These are phyloP conservation scores for Drosophila trichaetosa DNA, from an alignment of 2,888 invertebrate species.

Conservation along the genomic window DNA sequence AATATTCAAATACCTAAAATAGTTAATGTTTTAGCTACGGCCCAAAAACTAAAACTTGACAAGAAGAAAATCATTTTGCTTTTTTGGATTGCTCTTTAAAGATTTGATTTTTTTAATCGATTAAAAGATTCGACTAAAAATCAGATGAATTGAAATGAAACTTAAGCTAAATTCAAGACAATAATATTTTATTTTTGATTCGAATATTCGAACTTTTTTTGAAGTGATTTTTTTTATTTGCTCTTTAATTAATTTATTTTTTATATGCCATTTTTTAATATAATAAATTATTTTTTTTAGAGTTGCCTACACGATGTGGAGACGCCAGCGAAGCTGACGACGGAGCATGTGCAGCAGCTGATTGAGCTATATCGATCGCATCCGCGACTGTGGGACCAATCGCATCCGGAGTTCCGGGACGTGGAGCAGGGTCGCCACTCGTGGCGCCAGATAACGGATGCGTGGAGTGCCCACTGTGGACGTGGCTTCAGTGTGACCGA, in stretches of 20 bases:
- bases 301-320: conserved; percentile 32
- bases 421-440: conserved; percentile 69
- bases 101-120: too few relatives aligned
- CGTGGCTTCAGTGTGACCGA: conserved; percentile 70
- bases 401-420: conserved; percentile 72
- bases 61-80: background rate
- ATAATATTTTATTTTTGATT: background rate
- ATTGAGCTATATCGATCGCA: conserved; percentile 71
- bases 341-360: conserved; percentile 63
- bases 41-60: background rate
- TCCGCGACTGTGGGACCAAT: conserved; percentile 77
- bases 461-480: conserved; percentile 68
- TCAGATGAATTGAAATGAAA: background rate
- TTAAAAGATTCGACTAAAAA: background rate
- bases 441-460: conserved; percentile 69
- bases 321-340: conserved; percentile 57
- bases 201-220: background rate
- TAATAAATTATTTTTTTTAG: background rate
- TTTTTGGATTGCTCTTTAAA: background rate
- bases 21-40: background rate
- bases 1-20: background rate
- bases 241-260: background rate
- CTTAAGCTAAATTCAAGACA: background rate
- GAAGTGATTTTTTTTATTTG: background rate
- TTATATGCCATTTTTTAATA: background rate